Conservation (phyloP, 2,797 vertebrate species). For the Scyliorhinus canicula region DNA sequence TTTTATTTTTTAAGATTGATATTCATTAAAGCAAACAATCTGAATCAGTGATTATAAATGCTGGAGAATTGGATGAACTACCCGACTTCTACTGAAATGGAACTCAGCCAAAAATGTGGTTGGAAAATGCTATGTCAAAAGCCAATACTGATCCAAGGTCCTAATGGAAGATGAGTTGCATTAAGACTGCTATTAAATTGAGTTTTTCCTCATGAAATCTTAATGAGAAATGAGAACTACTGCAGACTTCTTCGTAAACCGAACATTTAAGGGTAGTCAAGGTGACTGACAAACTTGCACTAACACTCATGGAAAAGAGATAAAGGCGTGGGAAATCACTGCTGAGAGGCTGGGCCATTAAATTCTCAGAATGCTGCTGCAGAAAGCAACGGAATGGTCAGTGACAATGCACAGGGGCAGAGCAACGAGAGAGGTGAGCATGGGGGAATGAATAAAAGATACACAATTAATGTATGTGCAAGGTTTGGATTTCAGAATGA, state of each 20-base stretch:
- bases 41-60: slow-evolving; percentile 12
- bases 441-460: background rate
- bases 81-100: slow-evolving; percentile 14
- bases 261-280: slow-evolving; percentile 30
- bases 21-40: background rate
- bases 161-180: slow-evolving; percentile 55
- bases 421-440: background rate
- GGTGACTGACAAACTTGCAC: slow-evolving; percentile 26
- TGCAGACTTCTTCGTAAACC: slow-evolving; percentile 30
- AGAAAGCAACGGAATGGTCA: background rate
- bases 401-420: background rate
- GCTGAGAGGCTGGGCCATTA: background rate
- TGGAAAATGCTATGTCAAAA: slow-evolving; percentile 28
- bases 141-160: slow-evolving; percentile 33
- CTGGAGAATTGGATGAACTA: background rate
- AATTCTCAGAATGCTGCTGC: background rate
- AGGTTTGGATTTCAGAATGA: background rate
- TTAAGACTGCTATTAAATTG: slow-evolving; percentile 60
- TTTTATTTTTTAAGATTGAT: slow-evolving; percentile 8
- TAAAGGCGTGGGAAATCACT: slow-evolving; percentile 5
- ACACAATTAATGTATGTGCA: background rate
- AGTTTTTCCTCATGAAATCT: slow-evolving; percentile 67
- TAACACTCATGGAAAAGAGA: background rate
- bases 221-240: slow-evolving; percentile 57
- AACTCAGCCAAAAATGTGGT: slow-evolving; percentile 34